Evolutionary conservation across 2,113 vertebrate genomes (phyloP).

Genomic region (Nasalis larvatus): DNA sequence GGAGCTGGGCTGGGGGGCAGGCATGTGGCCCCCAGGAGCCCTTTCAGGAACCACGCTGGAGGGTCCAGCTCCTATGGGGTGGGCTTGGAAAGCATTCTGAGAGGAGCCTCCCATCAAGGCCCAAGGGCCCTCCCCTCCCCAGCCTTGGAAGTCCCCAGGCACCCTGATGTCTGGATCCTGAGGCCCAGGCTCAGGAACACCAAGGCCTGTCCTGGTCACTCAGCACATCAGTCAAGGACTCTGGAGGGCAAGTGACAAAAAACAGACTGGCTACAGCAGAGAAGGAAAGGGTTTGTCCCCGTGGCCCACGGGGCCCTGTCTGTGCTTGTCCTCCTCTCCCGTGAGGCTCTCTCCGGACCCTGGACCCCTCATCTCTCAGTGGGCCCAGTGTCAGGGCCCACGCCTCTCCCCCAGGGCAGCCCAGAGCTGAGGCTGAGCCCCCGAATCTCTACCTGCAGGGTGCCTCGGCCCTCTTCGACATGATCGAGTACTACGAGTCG

Average conservation of each 20-base stretch:
- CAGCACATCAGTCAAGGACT: not conserved
- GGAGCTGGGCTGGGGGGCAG: too few species aligned
- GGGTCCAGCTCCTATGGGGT: fast-evolving
- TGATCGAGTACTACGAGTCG: slow-evolving; percentile 98
- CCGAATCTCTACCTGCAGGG: slow-evolving; percentile 82
- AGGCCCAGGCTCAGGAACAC: not conserved
- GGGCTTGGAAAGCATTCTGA: not conserved
- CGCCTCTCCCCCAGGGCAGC: not conserved
- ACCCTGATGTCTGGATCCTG: fast-evolving
- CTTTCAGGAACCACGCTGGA: not conserved
- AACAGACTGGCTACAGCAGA: not conserved
- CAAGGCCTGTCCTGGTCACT: not conserved
- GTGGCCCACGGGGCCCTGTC: too few species aligned
- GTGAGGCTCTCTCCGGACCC: not conserved
- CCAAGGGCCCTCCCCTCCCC: not conserved
- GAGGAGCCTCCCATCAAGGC: not conserved
- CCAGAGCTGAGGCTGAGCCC: not conserved
- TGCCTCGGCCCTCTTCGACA: slow-evolving; percentile 95
- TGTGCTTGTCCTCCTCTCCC: not conserved
- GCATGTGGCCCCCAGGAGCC: not conserved
- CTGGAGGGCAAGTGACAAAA: not conserved
- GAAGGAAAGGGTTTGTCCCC: not conserved
- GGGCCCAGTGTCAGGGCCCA: not conserved
- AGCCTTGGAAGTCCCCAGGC: not conserved
- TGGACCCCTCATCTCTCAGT: too few species aligned